Conservation (phyloP, 2,113 vertebrate species). For the Mustelus asterias region DNA sequence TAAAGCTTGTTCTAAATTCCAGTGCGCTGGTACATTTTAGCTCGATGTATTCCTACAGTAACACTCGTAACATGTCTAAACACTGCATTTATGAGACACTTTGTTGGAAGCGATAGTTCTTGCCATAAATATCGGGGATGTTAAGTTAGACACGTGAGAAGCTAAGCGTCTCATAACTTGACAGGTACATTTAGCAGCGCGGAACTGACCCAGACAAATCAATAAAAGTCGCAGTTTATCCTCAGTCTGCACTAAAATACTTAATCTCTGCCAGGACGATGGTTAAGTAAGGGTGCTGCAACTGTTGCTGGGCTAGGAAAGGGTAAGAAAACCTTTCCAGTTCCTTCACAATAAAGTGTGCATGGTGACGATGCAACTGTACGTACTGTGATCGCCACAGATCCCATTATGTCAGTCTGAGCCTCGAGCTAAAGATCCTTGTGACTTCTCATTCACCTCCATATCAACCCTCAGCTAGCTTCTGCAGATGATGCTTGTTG, state of each 20-base stretch:
- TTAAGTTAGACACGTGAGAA: background rate
- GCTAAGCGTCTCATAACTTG: background rate
- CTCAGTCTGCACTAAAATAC: background rate
- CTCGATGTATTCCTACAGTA: background rate
- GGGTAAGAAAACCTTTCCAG: background rate
- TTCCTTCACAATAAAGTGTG: background rate
- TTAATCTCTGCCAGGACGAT: background rate
- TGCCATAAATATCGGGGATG: background rate
- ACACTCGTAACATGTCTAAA: background rate
- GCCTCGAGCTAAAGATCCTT: background rate
- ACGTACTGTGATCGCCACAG: background rate
- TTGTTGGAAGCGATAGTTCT: background rate
- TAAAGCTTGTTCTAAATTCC: background rate
- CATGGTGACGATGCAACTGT: background rate
- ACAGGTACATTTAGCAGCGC: background rate
- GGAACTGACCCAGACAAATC: background rate
- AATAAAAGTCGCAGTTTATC: background rate
- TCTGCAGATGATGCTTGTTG: too few species aligned
- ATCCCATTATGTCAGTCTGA: background rate
- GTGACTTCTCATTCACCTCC: background rate
- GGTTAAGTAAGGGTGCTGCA: background rate
- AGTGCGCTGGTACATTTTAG: background rate
- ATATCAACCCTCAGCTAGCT: background rate
- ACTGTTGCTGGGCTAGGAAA: background rate
- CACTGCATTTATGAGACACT: background rate